Evolutionary conservation across 1,140 invertebrate genomes (phyloP), one percentile per base, ranked within the genome.

Genomic region (Drosophila lini): DNA sequence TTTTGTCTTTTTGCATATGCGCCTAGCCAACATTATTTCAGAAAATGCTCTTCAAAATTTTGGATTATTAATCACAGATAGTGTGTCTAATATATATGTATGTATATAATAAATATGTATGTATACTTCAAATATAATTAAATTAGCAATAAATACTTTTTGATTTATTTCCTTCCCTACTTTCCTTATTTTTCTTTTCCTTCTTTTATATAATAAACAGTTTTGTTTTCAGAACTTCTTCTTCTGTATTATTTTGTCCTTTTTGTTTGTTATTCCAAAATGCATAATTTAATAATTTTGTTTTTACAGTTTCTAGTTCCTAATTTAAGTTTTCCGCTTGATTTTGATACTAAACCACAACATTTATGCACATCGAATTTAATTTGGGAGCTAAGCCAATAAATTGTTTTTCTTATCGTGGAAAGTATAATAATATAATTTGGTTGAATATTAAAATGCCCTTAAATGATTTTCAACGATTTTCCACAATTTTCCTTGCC

Each of bases 21-120:
- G 83, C 75, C 71, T 81, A 81, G 78, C 84, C 83, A 88, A 88
- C 84, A 83, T 88, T 83, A 73, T 82, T 71, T 88, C 84, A 88
- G 84, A 88, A 92, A 91, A 91, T 90, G 78, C 91, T 83, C 91
- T 91, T 92, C 91, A 92, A 92, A 92, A 92, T 92, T 92, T 92
- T 92, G 91, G 91, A 92, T 92, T 92, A 91, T 91, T 90, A 92
- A 92, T 92, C 91, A 92, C 91, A 92, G 91, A 92, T 92, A 92
- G 91, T 92, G 91, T 92, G 85, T 91, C 91, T 91, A 92, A 92
- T 91, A 90, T 92, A 90, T 92, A 84, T 84, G 74, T 88, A 80
- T 86, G 83, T 86, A 85, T 90, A 81, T 90, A 86, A 85, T 90
- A 90, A 90, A 90, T 91, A 91, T 84, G 78, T 91, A 83, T 91